Base-by-base conservation (phyloP, 53 echinoderm and acorn worm genomes). In the Antedon mediterranea region DNA sequence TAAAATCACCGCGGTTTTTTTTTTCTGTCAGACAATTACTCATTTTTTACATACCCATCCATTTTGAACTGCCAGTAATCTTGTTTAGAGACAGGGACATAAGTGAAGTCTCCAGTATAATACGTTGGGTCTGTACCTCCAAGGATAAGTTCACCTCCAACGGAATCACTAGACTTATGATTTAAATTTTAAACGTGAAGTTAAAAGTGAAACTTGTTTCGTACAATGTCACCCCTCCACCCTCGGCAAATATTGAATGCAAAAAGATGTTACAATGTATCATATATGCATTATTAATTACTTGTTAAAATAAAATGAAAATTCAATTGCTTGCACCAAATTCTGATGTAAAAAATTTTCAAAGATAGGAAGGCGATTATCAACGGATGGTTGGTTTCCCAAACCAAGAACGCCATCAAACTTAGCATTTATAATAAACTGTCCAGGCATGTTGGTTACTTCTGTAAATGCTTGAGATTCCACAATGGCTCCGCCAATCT, bases 331-430 rank as follows among this genome's bases (percentile, higher is more conserved):
- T 6, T 79, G 18, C 20, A 90, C 9, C 0, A 86, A 34, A 30
- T 82, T 82, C 76, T 90, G 88, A 0, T 79, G 75, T 57, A 88
- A 78, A 9, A 89, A 77, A 26, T 84, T 91, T 43, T 93, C 93
- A 31, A 93, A 90, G 70, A 88, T 80, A 0, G 93, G 93, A 0
- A 74, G 43, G 23, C 91, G 86, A 28, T 74, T 73, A 72, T 91
- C 91, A 31, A 88, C 81, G 0, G 93, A 86, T 26, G 75, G 41
- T 7, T 90, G 90, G 75, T 93, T 93, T 9, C 90, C 90, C 80
- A 93, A 84, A 0, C 93, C 93, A 0, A 93, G 83, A 71, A 93
- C 93, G 0, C 93, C 93, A 70, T 93, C 93, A 93, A 90, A 93
- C 84, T 86, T 83, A 44, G 93, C 93, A 4, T 83, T 90, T 28